phyloP scores from a whole-genome alignment of 2,888 invertebrate genomes.

The Rotaria sp. region DNA sequence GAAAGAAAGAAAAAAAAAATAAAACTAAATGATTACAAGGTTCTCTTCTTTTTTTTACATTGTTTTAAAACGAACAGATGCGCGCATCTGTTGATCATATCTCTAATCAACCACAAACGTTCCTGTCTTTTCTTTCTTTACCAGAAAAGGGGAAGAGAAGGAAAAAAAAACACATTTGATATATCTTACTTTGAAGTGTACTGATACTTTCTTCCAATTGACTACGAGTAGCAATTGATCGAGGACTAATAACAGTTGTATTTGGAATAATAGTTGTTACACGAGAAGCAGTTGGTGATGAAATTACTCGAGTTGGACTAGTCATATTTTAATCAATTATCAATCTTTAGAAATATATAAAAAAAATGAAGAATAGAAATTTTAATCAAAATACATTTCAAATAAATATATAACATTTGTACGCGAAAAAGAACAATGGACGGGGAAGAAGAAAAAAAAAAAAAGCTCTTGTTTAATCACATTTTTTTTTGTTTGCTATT shows the following conservation, averaged over 20 bases:
- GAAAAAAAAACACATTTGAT: not conserved
- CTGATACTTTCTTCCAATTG: conserved; percentile 18
- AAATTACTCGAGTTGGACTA: not conserved
- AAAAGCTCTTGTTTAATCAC: not conserved
- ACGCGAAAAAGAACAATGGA: not conserved
- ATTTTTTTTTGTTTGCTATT: not conserved
- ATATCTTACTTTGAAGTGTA: conserved; percentile 16
- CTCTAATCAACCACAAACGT: not conserved
- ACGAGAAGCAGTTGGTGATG: not conserved
- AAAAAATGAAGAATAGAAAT: too few species aligned
- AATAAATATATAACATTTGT: not conserved
- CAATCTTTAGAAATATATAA: not conserved
- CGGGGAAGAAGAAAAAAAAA: not conserved
- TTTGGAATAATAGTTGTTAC: not conserved
- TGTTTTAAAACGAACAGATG: not conserved
- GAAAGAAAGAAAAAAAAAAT: not conserved
- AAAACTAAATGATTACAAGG: not conserved
- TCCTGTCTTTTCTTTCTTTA: not conserved
- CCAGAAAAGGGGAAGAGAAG: not conserved
- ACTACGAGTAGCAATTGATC: not conserved
- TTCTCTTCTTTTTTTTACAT: not conserved
- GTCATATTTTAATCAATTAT: not conserved
- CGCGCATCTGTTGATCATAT: not conserved
- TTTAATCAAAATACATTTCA: not conserved
- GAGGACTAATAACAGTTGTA: not conserved